A percentile compares a stretch with the other conserved stretches of the same genome.
phyloP scores from a whole-genome alignment of 2,113 vertebrate species.

The Pelusios castaneus region DNA sequence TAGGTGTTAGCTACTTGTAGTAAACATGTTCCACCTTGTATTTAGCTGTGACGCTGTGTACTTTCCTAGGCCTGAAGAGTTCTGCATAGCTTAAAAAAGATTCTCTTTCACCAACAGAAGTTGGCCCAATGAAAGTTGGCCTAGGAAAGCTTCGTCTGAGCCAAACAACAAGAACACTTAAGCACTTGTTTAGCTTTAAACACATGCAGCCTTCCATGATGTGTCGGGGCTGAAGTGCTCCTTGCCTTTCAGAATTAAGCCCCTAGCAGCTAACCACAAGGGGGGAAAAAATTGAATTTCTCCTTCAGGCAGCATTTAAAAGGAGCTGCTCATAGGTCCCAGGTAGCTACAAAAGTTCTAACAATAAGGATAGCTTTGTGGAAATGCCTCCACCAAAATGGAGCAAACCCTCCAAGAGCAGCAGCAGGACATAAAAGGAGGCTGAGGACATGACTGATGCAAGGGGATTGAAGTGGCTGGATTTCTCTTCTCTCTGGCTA shows the following conservation, averaged over 20 bases:
- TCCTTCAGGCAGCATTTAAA: neutral
- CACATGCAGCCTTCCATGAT: neutral
- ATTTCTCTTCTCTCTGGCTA: accelerated
- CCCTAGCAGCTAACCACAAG: accelerated
- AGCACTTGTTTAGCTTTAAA: neutral
- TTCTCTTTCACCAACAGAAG: neutral
- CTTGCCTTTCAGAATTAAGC: accelerated
- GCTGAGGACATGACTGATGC: accelerated
- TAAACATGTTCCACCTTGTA: too few species aligned
- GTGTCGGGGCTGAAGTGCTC: neutral
- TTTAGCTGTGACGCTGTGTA: too few species aligned
- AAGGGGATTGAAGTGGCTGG: neutral
- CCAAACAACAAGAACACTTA: accelerated
- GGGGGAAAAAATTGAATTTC: accelerated
- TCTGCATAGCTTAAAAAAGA: neutral
- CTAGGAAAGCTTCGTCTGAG: accelerated
- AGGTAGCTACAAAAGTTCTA: accelerated
- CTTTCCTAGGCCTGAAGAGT: neutral
- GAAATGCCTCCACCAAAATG: neutral
- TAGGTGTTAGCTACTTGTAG: neutral
- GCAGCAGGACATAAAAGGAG: accelerated
- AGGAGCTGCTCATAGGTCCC: too few species aligned
- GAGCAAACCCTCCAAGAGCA: neutral
- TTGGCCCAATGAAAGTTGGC: neutral
- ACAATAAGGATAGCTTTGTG: neutral